phyloP scores from a whole-genome alignment of 2,113 vertebrate species.

The Climacteris rufus region DNA sequence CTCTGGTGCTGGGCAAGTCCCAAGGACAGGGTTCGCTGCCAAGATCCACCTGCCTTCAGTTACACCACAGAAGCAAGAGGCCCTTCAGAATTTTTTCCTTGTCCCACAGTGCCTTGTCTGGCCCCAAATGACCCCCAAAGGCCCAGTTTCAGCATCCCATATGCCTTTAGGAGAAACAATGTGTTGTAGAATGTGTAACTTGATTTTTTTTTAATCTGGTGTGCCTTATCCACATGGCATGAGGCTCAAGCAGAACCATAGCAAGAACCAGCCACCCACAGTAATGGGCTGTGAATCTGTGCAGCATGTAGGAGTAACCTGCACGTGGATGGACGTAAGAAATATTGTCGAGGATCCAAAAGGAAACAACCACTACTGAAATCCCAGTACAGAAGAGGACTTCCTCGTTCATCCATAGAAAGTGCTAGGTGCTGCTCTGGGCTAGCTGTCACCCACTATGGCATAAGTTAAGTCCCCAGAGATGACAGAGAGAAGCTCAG shows the following conservation, averaged over 20 bases:
- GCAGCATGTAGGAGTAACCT: background rate
- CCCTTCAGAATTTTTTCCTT: background rate
- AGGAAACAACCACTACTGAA: background rate
- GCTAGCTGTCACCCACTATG: background rate
- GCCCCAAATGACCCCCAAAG: background rate
- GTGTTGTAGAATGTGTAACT: background rate
- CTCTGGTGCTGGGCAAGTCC: background rate
- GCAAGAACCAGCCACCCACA: background rate
- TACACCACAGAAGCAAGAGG: accelerated
- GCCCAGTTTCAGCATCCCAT: background rate
- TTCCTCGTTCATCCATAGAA: background rate
- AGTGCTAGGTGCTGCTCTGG: background rate
- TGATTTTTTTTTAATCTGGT: background rate
- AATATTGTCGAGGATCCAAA: background rate
- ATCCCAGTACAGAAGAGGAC: background rate
- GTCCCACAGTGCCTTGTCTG: background rate
- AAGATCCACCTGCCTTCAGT: background rate
- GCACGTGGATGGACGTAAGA: background rate
- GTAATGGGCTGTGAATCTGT: background rate
- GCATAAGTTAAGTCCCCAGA: background rate
- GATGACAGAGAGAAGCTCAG: background rate
- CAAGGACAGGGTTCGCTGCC: background rate
- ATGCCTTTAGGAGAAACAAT: background rate
- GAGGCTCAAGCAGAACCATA: background rate
- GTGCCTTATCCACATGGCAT: background rate